phyloP scores from a whole-genome alignment of 2,888 invertebrate genomes.

The Teleiodes luculella region DNA sequence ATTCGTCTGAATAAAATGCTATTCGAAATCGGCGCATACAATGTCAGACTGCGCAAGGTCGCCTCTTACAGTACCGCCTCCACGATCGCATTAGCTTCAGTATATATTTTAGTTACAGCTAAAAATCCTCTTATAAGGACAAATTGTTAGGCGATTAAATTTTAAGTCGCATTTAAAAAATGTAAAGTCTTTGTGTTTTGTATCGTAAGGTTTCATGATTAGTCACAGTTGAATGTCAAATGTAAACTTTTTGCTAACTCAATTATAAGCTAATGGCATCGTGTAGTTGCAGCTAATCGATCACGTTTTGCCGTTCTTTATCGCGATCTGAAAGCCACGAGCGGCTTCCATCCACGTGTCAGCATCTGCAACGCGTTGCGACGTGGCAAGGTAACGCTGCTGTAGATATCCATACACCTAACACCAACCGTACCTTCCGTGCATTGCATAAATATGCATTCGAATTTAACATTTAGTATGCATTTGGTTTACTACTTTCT shows the following conservation, averaged over 20 bases:
- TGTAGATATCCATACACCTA: conserved; percentile 15
- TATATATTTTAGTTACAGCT: conserved; percentile 15
- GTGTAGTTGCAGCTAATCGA: conserved; percentile 46
- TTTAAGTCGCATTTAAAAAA: conserved; percentile 34
- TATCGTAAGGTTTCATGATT: conserved; percentile 8
- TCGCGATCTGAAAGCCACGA: conserved; percentile 43
- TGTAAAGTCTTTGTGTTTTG: conserved; percentile 14
- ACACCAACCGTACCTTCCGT: conserved; percentile 2
- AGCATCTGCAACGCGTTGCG: conserved; percentile 23
- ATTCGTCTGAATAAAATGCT: conserved; percentile 39
- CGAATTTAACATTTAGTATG: conserved; percentile 14
- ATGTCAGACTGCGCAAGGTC: conserved; percentile 68
- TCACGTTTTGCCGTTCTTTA: conserved; percentile 52
- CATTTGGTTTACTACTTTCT: conserved; percentile 14
- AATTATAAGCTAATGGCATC: conserved; percentile 14
- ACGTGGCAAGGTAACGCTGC: conserved; percentile 12
- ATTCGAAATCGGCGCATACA: conserved; percentile 61
- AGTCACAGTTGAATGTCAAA: conserved; percentile 14
- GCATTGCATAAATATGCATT: conserved; percentile 42
- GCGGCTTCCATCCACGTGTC: conserved; percentile 57
- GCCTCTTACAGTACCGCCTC: conserved; percentile 62
- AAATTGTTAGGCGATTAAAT: conserved; percentile 32
- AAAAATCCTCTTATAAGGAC: conserved; percentile 33
- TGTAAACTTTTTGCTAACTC: conserved; percentile 19
- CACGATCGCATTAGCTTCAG: conserved; percentile 36